Evolutionary conservation across 2,113 vertebrate species (phyloP).

Genomic region (Poeciliopsis turrubarensis): DNA sequence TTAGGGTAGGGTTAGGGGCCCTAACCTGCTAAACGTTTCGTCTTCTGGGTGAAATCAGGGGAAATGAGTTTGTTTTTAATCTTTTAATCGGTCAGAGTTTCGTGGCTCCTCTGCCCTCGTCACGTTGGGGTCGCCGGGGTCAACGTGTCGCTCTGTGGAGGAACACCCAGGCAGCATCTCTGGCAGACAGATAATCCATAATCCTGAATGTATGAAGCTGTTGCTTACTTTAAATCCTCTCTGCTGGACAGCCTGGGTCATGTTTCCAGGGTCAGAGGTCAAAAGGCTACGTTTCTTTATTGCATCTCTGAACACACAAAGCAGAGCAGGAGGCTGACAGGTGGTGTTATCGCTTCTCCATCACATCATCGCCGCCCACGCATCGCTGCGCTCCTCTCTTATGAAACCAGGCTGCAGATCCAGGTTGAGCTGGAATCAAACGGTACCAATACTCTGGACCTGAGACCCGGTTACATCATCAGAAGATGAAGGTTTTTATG

Average conservation of each 20-base stretch:
- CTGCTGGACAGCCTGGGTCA: conserved; percentile 1
- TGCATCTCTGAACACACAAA: neutral
- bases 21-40: no score
- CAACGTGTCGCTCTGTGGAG: neutral
- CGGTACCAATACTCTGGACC: no score
- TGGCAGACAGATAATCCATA: conserved; percentile 59
- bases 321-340: conserved; percentile 35
- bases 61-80: no score
- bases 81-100: neutral
- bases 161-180: conserved; percentile 1
- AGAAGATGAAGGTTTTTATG: no score
- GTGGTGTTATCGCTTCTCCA: conserved; percentile 23
- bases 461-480: no score
- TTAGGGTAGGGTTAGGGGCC: no score
- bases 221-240: conserved; percentile 31
- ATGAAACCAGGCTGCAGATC: neutral
- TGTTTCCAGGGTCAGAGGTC: conserved; percentile 37
- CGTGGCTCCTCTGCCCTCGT: neutral
- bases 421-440: no score
- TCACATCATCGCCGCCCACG: conserved; percentile 47
- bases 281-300: conserved; percentile 1
- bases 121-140: conserved; percentile 13
- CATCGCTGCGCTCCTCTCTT: conserved; percentile 18
- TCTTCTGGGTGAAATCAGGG: no score
- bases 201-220: conserved; percentile 40